These are phyloP conservation scores for Coelinius sp. DNA, from an alignment of 2,888 invertebrate genomes.

Conservation along the genomic window DNA sequence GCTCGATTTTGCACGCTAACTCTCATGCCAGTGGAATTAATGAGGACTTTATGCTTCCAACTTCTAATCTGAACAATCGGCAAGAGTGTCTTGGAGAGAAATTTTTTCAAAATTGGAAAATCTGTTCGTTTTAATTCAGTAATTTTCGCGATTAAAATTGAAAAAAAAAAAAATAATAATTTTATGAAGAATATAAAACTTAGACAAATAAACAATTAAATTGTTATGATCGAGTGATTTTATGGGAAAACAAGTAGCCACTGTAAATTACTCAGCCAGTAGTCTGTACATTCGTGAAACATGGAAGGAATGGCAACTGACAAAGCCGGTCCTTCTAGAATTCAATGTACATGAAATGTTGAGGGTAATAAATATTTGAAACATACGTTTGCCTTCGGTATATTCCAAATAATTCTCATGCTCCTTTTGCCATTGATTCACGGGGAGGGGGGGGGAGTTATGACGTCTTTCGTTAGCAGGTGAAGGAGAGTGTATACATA, in stretches of 20 bases:
- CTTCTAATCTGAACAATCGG: background rate
- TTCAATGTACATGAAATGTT: constrained; percentile 24
- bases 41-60: constrained; percentile 4
- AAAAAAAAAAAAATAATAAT: too few relatives aligned
- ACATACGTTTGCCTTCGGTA: constrained; percentile 11
- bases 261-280: constrained; percentile 14
- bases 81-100: background rate
- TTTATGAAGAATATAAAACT: background rate
- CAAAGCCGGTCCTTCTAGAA: constrained; percentile 32
- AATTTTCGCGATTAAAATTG: too few relatives aligned
- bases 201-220: background rate
- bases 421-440: background rate
- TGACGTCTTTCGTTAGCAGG: constrained; percentile 16
- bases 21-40: constrained; percentile 16
- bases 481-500: constrained; percentile 31
- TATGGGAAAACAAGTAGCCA: background rate
- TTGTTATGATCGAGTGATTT: constrained; percentile 8
- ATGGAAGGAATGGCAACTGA: constrained; percentile 25
- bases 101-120: background rate
- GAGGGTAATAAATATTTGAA: constrained; percentile 18
- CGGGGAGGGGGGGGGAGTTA: background rate
- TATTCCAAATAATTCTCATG: constrained; percentile 4
- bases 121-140: too few relatives aligned
- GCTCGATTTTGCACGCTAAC: constrained; percentile 10
- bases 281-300: constrained; percentile 6